phyloP scores from a whole-genome alignment of 2,113 vertebrate species.

The Climacteris rufus region DNA sequence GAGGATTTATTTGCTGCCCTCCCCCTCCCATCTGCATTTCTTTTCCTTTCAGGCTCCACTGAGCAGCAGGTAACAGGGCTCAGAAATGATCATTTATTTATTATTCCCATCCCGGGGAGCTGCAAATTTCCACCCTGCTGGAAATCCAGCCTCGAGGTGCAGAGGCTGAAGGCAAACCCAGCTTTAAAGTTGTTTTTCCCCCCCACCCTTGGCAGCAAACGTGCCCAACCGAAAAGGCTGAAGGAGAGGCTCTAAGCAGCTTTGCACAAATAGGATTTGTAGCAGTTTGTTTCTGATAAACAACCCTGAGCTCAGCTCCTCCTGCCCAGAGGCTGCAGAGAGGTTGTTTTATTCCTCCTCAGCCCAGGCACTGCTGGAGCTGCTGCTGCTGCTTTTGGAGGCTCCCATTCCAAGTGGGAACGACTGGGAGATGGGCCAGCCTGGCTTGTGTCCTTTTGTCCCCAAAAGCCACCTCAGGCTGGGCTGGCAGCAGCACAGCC shows the following conservation, averaged over 20 bases:
- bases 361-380: rapidly evolving
- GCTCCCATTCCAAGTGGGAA: rapidly evolving
- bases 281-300: background rate
- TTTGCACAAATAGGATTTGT: conserved; percentile 48
- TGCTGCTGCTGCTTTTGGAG: background rate
- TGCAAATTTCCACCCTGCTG: background rate
- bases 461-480: background rate
- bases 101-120: background rate
- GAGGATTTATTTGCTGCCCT: background rate
- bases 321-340: background rate
- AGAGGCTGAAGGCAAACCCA: background rate
- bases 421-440: rapidly evolving
- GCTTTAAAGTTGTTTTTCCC: background rate
- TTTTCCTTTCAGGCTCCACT: background rate
- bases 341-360: background rate
- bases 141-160: background rate
- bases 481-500: background rate
- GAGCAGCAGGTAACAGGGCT: background rate
- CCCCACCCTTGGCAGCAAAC: background rate
- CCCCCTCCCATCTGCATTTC: background rate
- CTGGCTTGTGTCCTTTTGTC: background rate
- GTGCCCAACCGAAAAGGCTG: rapidly evolving
- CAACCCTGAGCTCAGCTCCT: background rate
- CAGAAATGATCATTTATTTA: background rate
- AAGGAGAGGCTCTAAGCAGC: background rate